Conservation (phyloP, 1,140 invertebrate genomes). For the Ceratosolen fusciceps region DNA sequence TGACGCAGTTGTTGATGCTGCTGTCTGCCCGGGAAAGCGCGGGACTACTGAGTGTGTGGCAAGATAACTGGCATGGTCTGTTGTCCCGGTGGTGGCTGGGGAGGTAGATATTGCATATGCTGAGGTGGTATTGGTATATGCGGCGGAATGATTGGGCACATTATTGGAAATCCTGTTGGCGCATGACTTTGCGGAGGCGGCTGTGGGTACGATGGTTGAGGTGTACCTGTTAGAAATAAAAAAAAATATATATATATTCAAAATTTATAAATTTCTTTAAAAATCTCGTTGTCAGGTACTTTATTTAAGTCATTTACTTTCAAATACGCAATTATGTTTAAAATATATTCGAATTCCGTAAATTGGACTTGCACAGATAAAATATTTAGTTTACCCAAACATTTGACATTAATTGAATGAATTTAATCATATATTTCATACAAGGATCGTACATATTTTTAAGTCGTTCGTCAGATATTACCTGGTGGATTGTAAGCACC, state of each 20-base stretch:
- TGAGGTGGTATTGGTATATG: conserved; percentile 73
- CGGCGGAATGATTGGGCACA: conserved; percentile 75
- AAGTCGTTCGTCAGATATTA: too few relatives aligned
- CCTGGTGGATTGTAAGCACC: conserved; percentile 74
- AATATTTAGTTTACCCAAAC: not conserved
- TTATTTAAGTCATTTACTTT: too few relatives aligned
- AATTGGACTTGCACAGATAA: not conserved
- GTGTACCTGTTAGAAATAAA: conserved; percentile 59
- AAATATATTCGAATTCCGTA: not conserved
- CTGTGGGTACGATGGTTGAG: conserved; percentile 71
- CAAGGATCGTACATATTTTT: too few relatives aligned
- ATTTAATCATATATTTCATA: not conserved
- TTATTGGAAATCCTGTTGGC: conserved; percentile 71
- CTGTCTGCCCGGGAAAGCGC: conserved; percentile 44
- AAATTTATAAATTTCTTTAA: too few relatives aligned
- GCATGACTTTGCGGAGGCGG: conserved; percentile 72
- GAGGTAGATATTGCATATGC: conserved; percentile 71
- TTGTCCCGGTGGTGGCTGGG: conserved; percentile 71
- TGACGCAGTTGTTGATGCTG: conserved; percentile 38
- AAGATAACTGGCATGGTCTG: conserved; percentile 72
- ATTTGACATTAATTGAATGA: not conserved
- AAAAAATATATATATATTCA: not conserved
- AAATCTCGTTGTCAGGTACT: too few relatives aligned
- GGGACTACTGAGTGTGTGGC: conserved; percentile 70
- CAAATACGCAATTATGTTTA: not conserved